Percentiles rank a stretch among this genome's conserved stretches.
Conservation (phyloP, 2,113 vertebrate species). For the Xyrauchen texanus region DNA sequence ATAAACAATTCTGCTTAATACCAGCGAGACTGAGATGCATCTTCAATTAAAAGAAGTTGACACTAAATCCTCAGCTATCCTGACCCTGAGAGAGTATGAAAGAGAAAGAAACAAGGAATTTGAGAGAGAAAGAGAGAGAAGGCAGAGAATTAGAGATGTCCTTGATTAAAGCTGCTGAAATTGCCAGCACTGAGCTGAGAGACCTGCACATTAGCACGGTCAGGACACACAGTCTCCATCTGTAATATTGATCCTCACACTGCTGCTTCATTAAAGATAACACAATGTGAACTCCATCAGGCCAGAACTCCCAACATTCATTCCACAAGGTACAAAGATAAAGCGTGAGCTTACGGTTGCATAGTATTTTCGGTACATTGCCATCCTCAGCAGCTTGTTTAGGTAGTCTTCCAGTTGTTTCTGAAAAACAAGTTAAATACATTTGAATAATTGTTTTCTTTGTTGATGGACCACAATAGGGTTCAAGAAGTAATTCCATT, state of each 20-base stretch:
- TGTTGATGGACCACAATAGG: no score
- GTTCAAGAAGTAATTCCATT: background rate
- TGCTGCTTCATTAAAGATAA: conserved; percentile 27
- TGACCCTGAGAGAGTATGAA: background rate
- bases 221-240: conserved; percentile 1
- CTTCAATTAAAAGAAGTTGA: conserved; percentile 19
- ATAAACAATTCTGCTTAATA: conserved; percentile 40
- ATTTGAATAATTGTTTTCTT: no score
- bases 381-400: conserved; percentile 91
- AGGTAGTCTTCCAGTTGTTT: conserved; percentile 97
- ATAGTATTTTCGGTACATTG: conserved; percentile 93
- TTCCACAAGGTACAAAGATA: background rate
- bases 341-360: conserved; percentile 84
- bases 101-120: background rate
- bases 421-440: conserved; percentile 72
- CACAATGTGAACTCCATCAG: background rate
- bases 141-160: conserved; percentile 12
- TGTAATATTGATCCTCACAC: conserved; percentile 20
- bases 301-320: background rate
- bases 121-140: conserved; percentile 10
- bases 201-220: conserved; percentile 1
- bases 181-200: background rate
- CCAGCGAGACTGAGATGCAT: conserved; percentile 4
- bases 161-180: conserved; percentile 32
- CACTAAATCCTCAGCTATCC: conserved; percentile 19